Base-by-base conservation (phyloP, 1,140 invertebrate species). In the Heliconius eleuchia region DNA sequence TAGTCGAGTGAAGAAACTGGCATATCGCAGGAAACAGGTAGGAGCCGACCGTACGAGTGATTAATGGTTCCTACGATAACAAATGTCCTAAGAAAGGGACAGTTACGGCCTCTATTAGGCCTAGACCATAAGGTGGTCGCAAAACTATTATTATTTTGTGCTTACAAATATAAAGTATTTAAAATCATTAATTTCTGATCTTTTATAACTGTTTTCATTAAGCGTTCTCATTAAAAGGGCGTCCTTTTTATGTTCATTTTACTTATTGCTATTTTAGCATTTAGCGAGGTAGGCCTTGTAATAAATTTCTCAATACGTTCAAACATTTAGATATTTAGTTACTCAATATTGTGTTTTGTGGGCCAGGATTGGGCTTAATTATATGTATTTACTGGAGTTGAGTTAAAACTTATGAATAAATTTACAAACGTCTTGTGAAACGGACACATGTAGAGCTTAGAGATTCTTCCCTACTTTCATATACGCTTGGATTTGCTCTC, bases 61-160 rank as follows among this genome's bases (percentile, higher is more conserved):
- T 88, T 88, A 91, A 91, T 91, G 87, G 86, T 73, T 77, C 78
- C 81, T 76, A 80, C 85, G 84, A 86, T 88, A 88, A 88, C 86
- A 86, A 87, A 88, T 87, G 83, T 86, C 83, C 39, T 80, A 81
- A 66, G 76, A 80, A 77, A 77, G 71, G 75, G 71, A 80, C 75
- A 74, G 71, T 80, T 74, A 55, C 79, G 74, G 74, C 70, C 75
- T 80, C 57, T 80, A 60, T 80, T 80, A 80, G 60, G 75, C 30
- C 66, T 77, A 76, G 50, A 30, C 11, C 66, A 79, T 79, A 71
- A 13, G 42, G 57, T 23, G 1, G 60, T 66, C 19, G 3, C 0
- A 30, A 60, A 23, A 60, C 2, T 60, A 60, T 30, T 30, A 30
- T 16, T 66, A 16, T 30, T 66, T 5, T 66, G 16, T 30, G 30